Base-by-base conservation (phyloP, 2,113 vertebrate species). In the Synodontis membranacea region DNA sequence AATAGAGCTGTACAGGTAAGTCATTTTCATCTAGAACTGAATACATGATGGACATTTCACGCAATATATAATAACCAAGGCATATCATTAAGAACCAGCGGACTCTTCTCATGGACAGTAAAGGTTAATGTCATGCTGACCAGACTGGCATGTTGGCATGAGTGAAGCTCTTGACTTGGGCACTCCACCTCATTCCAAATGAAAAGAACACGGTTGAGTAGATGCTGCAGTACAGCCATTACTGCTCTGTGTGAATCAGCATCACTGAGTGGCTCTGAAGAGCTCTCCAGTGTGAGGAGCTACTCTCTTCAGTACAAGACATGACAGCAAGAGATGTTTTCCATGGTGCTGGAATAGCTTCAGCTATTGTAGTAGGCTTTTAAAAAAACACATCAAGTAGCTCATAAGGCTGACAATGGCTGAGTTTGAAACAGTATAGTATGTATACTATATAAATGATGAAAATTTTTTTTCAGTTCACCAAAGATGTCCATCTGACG, bases 261-360 rank as follows among this genome's bases (percentile, higher is more conserved):
- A 90, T 87, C 39, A 37, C 56, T 90, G 56, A 91, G 87, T 88
- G 87, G 79, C 84, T 91, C 87, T 90, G 82, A 88, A 88, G 80
- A 42, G 84, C 89, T 89, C 87, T 91, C 79, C 82, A 87, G 84
- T 75, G 83, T 88, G 89, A 91, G 86, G 82, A 84, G 60, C 85
- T 54, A 83, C 88, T 81, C 79, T 46, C 64, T 76, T 50, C 44
- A 42, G 72, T 19, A 72, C 19, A 84, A 84, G 82, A 84, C 23
- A 42, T 44, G 68, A 84, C 74, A 84, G 81, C 21, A 66, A 54
- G 76, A 58, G 56, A 82, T 80, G 46, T 70, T 86, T 84, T 34
- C 46, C 58, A 72, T 72, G 64, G 52, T 78, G 44, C 54, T 42
- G 19, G 48, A 76, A 80, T 79, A 44, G 62, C 44, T 66, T 58